Percentiles rank a stretch among this genome's conserved stretches.
Conservation (phyloP, 1,140 invertebrate species). For the Semibalanus balanoides region DNA sequence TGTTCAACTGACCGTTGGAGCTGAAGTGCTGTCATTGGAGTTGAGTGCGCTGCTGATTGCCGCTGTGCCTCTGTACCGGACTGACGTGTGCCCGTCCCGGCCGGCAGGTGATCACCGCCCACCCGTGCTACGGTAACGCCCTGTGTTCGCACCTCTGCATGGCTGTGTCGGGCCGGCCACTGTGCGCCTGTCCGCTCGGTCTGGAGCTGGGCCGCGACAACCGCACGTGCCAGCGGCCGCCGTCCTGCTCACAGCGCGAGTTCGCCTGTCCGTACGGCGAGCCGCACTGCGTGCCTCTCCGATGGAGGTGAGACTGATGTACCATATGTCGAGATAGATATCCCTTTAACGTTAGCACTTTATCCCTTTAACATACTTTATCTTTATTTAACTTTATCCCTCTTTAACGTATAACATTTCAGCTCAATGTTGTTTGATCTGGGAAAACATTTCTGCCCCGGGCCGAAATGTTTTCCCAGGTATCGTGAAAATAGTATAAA, state of each 20-base stretch:
- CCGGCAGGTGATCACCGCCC: conserved; percentile 2
- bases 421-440: too few species aligned
- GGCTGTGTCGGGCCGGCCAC: conserved; percentile 15
- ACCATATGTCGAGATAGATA: too few species aligned
- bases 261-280: conserved; percentile 50
- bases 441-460: too few species aligned
- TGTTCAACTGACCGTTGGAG: too few species aligned
- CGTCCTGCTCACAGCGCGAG: conserved; percentile 56
- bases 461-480: too few species aligned
- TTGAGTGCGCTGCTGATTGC: too few species aligned
- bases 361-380: too few species aligned
- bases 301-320: conserved; percentile 50
- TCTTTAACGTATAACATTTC: too few species aligned
- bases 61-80: not conserved
- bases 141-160: conserved; percentile 58
- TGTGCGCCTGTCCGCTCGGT: conserved; percentile 65
- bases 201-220: conserved; percentile 52
- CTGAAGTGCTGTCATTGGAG: too few species aligned
- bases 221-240: conserved; percentile 49
- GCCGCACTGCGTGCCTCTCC: conserved; percentile 54
- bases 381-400: too few species aligned
- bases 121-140: conserved; percentile 16
- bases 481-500: too few species aligned
- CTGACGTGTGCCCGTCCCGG: not conserved
- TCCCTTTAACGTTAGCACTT: too few species aligned